Evolutionary conservation across 2,113 vertebrate genomes (phyloP).

Genomic region (Xerus inauris): DNA sequence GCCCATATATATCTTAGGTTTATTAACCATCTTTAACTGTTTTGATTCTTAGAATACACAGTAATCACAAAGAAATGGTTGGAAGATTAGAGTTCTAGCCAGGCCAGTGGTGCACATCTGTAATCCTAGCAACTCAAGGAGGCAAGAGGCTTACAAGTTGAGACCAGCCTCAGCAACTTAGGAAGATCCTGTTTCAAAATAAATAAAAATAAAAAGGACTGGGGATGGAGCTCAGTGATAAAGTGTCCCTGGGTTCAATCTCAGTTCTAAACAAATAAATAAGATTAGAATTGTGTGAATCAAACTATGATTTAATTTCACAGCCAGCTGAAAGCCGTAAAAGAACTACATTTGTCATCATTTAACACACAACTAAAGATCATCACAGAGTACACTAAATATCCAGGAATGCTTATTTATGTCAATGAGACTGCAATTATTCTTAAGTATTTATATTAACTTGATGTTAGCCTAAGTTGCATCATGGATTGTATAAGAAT

Average conservation of each 20-base stretch:
- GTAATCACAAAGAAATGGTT: background rate
- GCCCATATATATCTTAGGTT: background rate
- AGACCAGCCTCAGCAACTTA: too few relatives aligned
- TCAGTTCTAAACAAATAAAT: too few relatives aligned
- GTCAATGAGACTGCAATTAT: background rate
- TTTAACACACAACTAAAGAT: background rate
- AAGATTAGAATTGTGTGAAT: background rate
- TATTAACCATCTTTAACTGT: background rate
- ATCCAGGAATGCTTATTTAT: background rate
- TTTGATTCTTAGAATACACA: background rate
- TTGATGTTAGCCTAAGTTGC: background rate
- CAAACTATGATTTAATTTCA: conserved; percentile 34
- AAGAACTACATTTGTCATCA: background rate
- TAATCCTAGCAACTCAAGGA: too few relatives aligned
- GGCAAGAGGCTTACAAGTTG: too few relatives aligned
- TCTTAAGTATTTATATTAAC: conserved; percentile 15
- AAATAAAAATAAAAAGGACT: too few relatives aligned
- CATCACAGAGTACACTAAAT: background rate
- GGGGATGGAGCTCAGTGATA: too few relatives aligned
- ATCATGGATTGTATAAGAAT: background rate
- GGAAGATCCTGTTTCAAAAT: too few relatives aligned
- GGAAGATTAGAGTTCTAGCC: background rate
- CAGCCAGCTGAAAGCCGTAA: background rate
- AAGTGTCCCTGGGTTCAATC: too few relatives aligned
- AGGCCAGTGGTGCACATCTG: too few relatives aligned